phyloP scores from a whole-genome alignment of 2,797 vertebrate genomes.

The Rhinophrynus dorsalis region DNA sequence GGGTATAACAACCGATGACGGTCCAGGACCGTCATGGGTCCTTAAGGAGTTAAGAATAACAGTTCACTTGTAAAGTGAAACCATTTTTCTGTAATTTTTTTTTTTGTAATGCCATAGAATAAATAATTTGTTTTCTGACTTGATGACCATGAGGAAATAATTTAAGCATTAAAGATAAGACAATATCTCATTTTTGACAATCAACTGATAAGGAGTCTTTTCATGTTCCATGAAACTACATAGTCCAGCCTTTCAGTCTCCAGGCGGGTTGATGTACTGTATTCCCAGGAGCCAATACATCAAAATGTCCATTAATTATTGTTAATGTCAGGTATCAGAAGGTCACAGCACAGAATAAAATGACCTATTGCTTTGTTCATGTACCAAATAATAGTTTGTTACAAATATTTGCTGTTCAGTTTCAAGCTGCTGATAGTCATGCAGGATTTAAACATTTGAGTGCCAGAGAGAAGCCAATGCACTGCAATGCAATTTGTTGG shows the following conservation, averaged over 20 bases:
- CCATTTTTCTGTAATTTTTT: too few relatives aligned
- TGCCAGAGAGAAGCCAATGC: too few relatives aligned
- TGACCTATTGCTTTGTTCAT: neutral
- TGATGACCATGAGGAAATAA: neutral
- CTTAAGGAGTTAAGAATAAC: too few relatives aligned
- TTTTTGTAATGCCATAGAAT: neutral
- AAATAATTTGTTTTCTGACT: neutral
- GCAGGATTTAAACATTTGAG: too few relatives aligned
- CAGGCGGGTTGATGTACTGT: neutral
- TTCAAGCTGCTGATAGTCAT: too few relatives aligned
- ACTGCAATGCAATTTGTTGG: too few relatives aligned
- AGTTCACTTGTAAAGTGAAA: too few relatives aligned
- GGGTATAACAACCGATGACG: too few relatives aligned
- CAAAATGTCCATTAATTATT: constrained; percentile 13
- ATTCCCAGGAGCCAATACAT: constrained; percentile 26
- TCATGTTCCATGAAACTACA: neutral
- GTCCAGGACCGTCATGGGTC: too few relatives aligned
- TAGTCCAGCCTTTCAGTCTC: constrained; percentile 15
- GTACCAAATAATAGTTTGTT: neutral
- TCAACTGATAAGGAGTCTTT: neutral
- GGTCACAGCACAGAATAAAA: neutral
- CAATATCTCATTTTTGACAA: neutral
- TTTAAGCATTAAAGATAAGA: neutral
- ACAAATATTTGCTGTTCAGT: neutral
- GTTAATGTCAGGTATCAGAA: constrained; percentile 7